phyloP scores from a whole-genome alignment of 2,113 vertebrate genomes.

The Actenoides lindsayi region DNA sequence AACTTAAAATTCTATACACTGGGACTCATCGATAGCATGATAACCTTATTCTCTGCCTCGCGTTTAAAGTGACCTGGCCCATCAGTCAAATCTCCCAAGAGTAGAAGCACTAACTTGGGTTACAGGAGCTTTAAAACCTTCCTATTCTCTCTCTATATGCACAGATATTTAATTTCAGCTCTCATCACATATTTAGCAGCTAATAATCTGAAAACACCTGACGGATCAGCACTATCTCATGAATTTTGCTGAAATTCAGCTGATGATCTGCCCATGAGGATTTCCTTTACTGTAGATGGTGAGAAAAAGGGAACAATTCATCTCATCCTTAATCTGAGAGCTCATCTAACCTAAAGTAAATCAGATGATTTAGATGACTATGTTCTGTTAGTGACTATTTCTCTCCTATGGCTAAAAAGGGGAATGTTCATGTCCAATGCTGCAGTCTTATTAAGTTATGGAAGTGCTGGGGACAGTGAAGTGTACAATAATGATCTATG shows the following conservation, averaged over 20 bases:
- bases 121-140: neutral
- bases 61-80: neutral
- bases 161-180: neutral
- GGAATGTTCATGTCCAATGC: neutral
- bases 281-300: neutral
- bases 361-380: neutral
- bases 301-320: neutral
- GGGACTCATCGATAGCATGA: neutral
- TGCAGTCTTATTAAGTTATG: neutral
- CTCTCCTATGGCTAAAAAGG: neutral
- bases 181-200: neutral
- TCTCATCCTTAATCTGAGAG: neutral
- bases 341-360: neutral
- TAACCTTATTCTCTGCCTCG: neutral
- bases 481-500: neutral
- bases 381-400: neutral
- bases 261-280: neutral
- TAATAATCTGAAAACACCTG: neutral
- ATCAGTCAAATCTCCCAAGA: neutral
- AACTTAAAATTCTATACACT: neutral
- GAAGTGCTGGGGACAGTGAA: neutral
- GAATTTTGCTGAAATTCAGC: neutral
- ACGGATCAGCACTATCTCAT: neutral
- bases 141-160: neutral
- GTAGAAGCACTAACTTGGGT: neutral